These are phyloP conservation scores for Epinephelus fuscoguttatus DNA, from an alignment of 2,113 vertebrate species.

Conservation along the genomic window DNA sequence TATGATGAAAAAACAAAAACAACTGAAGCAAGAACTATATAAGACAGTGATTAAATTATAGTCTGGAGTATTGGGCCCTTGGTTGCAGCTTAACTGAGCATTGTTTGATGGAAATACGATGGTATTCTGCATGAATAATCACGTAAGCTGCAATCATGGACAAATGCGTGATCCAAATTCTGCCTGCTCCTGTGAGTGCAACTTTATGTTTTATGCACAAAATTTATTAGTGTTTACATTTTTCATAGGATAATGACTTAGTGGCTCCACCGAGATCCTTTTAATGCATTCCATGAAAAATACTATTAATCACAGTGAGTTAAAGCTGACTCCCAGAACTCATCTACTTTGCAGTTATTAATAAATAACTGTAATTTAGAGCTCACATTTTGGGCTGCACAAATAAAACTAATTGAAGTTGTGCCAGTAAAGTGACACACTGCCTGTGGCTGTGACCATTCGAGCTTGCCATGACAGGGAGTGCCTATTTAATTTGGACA, in stretches of 20 bases:
- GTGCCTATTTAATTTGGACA: slow-evolving; percentile 14
- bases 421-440: slow-evolving; percentile 9
- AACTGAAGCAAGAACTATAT: background rate
- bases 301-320: slow-evolving; percentile 36
- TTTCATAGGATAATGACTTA: slow-evolving; percentile 34
- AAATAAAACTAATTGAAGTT: slow-evolving; percentile 6
- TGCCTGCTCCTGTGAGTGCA: slow-evolving; percentile 8
- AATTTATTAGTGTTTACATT: slow-evolving; percentile 25
- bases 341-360: slow-evolving; percentile 30
- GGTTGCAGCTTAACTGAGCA: slow-evolving; percentile 21
- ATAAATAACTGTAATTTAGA: slow-evolving; percentile 24
- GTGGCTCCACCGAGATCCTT: slow-evolving; percentile 21
- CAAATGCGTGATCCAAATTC: slow-evolving; percentile 46
- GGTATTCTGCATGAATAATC: slow-evolving; percentile 45
- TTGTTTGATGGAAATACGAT: slow-evolving; percentile 28
- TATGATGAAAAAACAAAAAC: background rate
- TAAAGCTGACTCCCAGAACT: slow-evolving; percentile 15
- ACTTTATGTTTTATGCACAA: slow-evolving; percentile 36
- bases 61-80: background rate
- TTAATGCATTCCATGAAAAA: slow-evolving; percentile 27
- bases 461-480: slow-evolving; percentile 14
- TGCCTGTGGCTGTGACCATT: background rate
- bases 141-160: slow-evolving; percentile 37
- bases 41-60: slow-evolving; percentile 10
- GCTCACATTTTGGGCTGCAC: background rate